Evolutionary conservation across 1,140 invertebrate species (phyloP).

Genomic region (Lepidurus packardi): DNA sequence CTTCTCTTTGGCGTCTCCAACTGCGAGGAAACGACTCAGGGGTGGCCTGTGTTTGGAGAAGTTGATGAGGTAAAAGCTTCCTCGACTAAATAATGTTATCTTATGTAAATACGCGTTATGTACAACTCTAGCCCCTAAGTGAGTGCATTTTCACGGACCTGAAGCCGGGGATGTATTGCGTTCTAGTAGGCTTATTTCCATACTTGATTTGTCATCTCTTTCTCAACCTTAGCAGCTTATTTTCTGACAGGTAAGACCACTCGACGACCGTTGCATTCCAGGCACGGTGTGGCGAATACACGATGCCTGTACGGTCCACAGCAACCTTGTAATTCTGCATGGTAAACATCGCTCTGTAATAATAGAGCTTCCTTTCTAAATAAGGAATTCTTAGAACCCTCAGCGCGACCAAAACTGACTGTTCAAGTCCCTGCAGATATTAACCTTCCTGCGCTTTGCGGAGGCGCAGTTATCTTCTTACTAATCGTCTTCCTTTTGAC

Average conservation of each 20-base stretch:
- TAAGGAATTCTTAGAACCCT: background rate
- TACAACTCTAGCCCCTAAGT: background rate
- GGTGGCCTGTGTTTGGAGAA: background rate
- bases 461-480: background rate
- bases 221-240: background rate
- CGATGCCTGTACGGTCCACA: background rate
- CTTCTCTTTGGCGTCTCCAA: background rate
- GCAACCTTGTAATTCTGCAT: constrained; percentile 14
- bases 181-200: background rate
- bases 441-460: background rate
- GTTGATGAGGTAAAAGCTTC: background rate
- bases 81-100: background rate
- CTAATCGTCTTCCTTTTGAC: background rate
- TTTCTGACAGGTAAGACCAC: background rate
- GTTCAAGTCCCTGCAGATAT: background rate
- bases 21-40: background rate
- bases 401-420: background rate
- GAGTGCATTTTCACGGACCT: constrained; percentile 1
- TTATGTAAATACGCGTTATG: background rate
- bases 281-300: constrained; percentile 3
- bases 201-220: background rate
- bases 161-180: background rate
- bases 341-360: background rate
- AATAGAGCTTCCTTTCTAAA: background rate
- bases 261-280: background rate